Evolutionary conservation across 2,113 vertebrate genomes (phyloP).

Genomic region (Glaucidium brasilianum): DNA sequence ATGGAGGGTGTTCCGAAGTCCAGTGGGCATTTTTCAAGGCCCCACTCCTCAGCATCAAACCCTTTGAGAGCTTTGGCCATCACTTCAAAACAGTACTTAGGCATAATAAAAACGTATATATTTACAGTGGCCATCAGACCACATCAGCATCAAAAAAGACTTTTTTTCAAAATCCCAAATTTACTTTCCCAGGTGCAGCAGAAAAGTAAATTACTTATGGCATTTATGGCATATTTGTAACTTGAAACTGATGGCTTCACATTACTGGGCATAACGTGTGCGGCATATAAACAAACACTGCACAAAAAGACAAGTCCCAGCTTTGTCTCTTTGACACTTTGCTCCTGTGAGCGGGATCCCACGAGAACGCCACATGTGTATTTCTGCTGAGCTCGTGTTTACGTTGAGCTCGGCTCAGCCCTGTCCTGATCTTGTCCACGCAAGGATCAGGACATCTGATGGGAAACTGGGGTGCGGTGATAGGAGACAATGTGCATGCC

Average conservation of each 20-base stretch:
- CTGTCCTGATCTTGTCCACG: background rate
- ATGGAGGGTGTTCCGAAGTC: background rate
- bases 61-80: background rate
- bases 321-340: conserved; percentile 48
- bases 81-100: background rate
- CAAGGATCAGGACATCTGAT: background rate
- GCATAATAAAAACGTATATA: background rate
- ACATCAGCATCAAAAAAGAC: conserved; percentile 12
- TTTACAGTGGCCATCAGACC: background rate
- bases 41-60: background rate
- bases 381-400: conserved; percentile 7
- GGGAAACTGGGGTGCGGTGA: background rate
- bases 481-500: background rate
- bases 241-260: conserved; percentile 16
- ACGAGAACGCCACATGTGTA: background rate
- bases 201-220: conserved; percentile 30
- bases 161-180: background rate
- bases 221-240: conserved; percentile 52
- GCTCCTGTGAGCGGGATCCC: background rate
- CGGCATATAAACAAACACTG: conserved; percentile 13
- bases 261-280: conserved; percentile 11
- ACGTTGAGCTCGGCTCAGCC: background rate
- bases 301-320: conserved; percentile 18
- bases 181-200: background rate
- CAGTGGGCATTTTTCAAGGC: background rate